phyloP scores from a whole-genome alignment of 2,797 vertebrate species.

The Hozukius guyotensis region DNA sequence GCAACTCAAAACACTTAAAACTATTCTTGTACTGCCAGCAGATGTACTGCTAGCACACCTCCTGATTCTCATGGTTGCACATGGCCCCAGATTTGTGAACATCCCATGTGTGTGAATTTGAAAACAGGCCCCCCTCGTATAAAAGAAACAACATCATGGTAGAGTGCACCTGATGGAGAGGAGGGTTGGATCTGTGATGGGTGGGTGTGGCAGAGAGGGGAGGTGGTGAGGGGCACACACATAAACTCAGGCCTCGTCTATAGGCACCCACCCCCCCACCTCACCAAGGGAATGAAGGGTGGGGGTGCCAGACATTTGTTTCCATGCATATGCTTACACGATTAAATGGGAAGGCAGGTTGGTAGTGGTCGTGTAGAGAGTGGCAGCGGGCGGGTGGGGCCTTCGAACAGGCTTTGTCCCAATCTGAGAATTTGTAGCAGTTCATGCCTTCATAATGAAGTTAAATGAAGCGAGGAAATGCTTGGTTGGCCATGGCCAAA shows the following conservation, averaged over 20 bases:
- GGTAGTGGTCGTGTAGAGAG: conserved; percentile 46
- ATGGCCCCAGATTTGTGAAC: conserved; percentile 19
- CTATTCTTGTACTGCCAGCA: conserved; percentile 17
- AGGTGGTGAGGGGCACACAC: conserved; percentile 31
- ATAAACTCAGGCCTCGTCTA: conserved; percentile 48
- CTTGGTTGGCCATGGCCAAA: conserved; percentile 67
- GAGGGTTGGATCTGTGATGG: conserved; percentile 52
- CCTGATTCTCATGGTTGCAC: conserved; percentile 11
- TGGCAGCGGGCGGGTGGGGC: conserved; percentile 52
- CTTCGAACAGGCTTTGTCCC: conserved; percentile 77
- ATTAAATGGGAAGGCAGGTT: conserved; percentile 71
- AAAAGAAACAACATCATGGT: conserved; percentile 77
- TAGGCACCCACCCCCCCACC: conserved; percentile 32
- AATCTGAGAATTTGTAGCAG: conserved; percentile 87
- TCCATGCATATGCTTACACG: conserved; percentile 69
- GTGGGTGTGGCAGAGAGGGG: conserved; percentile 61
- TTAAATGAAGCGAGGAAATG: conserved; percentile 87
- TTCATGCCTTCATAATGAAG: conserved; percentile 86
- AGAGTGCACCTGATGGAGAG: conserved; percentile 78
- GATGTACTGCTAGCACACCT: conserved; percentile 18
- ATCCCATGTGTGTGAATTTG: conserved; percentile 11
- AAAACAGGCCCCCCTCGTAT: conserved; percentile 36
- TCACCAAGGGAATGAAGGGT: conserved; percentile 41
- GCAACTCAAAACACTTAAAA: conserved; percentile 22
- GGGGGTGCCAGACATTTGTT: conserved; percentile 71